Evolutionary conservation across 2,797 vertebrate species (phyloP).

Genomic region (Yasuhikotakia modesta): DNA sequence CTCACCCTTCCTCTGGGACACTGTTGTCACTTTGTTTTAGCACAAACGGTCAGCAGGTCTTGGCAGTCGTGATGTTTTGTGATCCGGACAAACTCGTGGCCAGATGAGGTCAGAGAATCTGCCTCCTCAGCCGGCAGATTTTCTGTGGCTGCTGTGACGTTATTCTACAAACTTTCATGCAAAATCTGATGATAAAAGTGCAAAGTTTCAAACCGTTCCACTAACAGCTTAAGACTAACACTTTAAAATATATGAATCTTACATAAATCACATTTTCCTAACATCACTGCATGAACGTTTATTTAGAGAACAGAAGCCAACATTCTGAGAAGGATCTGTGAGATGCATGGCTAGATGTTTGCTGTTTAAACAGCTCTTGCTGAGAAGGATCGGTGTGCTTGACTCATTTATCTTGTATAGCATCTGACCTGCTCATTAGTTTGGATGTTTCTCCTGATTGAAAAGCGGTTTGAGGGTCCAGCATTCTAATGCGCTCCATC

Average conservation of each 20-base stretch:
- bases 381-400: not conserved
- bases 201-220: too few species aligned
- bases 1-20: conserved; percentile 76
- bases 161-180: not conserved
- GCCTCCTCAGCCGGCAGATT: not conserved
- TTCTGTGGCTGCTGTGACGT: not conserved
- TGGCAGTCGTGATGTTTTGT: conserved; percentile 74
- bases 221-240: too few species aligned
- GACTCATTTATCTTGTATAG: conserved; percentile 1
- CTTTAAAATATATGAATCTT: too few species aligned
- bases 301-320: too few species aligned
- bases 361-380: not conserved
- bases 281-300: too few species aligned
- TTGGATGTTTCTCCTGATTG: conserved; percentile 62
- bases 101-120: conserved; percentile 60
- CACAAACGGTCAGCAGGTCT: conserved; percentile 64
- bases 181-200: conserved; percentile 2
- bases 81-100: conserved; percentile 75
- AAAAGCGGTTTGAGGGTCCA: conserved; percentile 51
- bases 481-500: conserved; percentile 61
- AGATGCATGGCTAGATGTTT: not conserved
- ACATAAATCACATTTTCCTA: too few species aligned
- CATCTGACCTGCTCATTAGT: conserved; percentile 46
- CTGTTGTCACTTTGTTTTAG: conserved; percentile 79
- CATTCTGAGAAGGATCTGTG: too few species aligned